Base-by-base conservation (phyloP, 64 coral and sea anemone species). In the Dendrophyllia cribrosa region DNA sequence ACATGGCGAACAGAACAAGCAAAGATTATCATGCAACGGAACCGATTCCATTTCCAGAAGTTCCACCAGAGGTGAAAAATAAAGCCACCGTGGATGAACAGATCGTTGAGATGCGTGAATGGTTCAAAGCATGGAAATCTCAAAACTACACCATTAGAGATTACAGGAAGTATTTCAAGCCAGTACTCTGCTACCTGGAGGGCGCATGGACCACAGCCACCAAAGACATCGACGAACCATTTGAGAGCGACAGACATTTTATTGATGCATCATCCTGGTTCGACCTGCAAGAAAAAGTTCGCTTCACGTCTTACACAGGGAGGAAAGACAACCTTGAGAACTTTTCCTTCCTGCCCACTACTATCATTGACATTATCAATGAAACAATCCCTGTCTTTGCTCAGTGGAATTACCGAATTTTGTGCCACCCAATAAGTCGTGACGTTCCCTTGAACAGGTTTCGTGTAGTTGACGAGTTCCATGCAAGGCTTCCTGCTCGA, bases 171-270 rank as follows among this genome's bases (percentile, higher is more conserved):
- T 95, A 90, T 23, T 95, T 95, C 71, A 95, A 86, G 60, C 93
- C 93, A 68, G 93, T 90, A 19, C 88, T 95, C 55, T 95, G 93
- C 47, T 95, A 90, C 19, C 72, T 95, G 5, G 93, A 95, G 19
- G 92, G 93, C 8, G 81, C 88, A 10, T 95, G 93, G 93, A 90
- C 88, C 53, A 86, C 72, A 58, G 79, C 67, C 53, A 60, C 87
- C 9, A 48, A 76, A 69, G 80, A 82, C n/a, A 90, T 95, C 48
- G 93, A 95, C 10, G 93, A 95, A 71, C 88, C 93, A 2, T 95
- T 95, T 77, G 93, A 90, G 44, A 95, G 93, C 51, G 93, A 95
- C 88, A 63, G 93, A 3, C 93, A 95, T 78, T 95, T 95, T 70
- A 89, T 95, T 43, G 88, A 95, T 56, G 93, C 93, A 34, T 61